Conservation (phyloP, 2,888 invertebrate species). For the Clistopyga incitator region DNA sequence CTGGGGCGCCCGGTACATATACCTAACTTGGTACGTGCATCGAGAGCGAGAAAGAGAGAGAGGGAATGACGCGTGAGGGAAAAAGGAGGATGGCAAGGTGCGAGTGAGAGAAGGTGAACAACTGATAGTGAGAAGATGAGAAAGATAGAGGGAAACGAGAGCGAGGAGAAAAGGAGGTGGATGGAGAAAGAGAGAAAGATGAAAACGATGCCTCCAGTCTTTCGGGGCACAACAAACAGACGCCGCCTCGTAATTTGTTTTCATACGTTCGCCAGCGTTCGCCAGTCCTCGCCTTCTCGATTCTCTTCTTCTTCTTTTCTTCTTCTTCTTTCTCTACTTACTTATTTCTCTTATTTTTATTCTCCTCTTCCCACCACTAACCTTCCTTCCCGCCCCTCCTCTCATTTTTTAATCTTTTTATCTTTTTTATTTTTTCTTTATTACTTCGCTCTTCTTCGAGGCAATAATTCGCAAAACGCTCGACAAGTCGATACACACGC, state of each 20-base stretch:
- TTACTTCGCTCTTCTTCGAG: conserved; percentile 53
- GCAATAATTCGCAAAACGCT: conserved; percentile 50
- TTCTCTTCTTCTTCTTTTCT: conserved; percentile 60
- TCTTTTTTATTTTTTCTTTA: conserved; percentile 54
- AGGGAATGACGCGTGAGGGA: conserved; percentile 25
- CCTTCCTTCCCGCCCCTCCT: conserved; percentile 58
- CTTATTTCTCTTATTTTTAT: conserved; percentile 36
- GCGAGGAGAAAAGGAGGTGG: conserved; percentile 49
- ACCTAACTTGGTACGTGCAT: conserved; percentile 41
- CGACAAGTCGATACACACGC: conserved; percentile 44
- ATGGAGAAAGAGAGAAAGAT: conserved; percentile 37
- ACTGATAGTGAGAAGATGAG: conserved; percentile 67
- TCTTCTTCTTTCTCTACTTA: conserved; percentile 44
- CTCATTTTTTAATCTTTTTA: conserved; percentile 58
- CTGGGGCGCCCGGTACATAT: conserved; percentile 51
- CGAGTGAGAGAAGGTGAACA: conserved; percentile 59
- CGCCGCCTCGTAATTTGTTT: conserved; percentile 83
- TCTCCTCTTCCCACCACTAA: conserved; percentile 22
- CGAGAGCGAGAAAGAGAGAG: conserved; percentile 49
- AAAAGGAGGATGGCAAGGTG: conserved; percentile 13
- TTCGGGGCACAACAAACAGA: conserved; percentile 80
- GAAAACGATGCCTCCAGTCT: conserved; percentile 68
- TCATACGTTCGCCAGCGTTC: conserved; percentile 80
- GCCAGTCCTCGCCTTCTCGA: conserved; percentile 69
- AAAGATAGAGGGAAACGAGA: conserved; percentile 67